Conservation (phyloP, 2,797 vertebrate species). For the Sebastes hopkinsi region DNA sequence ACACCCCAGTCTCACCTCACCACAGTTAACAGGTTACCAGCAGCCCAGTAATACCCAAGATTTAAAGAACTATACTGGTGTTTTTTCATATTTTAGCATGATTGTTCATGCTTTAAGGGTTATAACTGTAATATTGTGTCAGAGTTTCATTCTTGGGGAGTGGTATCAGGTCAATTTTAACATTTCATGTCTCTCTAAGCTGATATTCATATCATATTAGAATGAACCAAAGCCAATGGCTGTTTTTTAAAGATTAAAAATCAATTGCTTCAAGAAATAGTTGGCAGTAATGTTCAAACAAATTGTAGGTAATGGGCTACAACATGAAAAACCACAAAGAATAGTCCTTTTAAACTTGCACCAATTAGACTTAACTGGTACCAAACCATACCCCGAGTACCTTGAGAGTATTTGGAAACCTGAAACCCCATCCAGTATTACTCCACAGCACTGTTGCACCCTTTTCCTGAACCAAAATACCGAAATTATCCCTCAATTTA, state of each 20-base stretch:
- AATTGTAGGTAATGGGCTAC: background rate
- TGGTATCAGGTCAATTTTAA: background rate
- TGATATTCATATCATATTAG: background rate
- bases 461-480: background rate
- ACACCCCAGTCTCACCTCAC: background rate
- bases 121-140: background rate
- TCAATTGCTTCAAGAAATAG: background rate
- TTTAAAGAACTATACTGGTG: conserved; percentile 8
- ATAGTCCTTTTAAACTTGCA: conserved; percentile 9
- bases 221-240: background rate
- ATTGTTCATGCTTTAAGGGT: background rate
- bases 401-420: conserved; percentile 5
- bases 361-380: background rate
- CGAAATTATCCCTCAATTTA: conserved; percentile 4
- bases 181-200: background rate
- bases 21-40: conserved; percentile 14
- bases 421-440: background rate
- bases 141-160: background rate
- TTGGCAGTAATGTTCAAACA: background rate
- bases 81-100: conserved; percentile 11
- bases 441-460: background rate
- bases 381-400: background rate
- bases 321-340: conserved; percentile 2
- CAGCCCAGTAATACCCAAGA: background rate
- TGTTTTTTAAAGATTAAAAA: background rate